Percentiles rank a stretch among this genome's conserved stretches.
phyloP scores from a whole-genome alignment of 2,888 invertebrate species.

The Amphipoea oculea region DNA sequence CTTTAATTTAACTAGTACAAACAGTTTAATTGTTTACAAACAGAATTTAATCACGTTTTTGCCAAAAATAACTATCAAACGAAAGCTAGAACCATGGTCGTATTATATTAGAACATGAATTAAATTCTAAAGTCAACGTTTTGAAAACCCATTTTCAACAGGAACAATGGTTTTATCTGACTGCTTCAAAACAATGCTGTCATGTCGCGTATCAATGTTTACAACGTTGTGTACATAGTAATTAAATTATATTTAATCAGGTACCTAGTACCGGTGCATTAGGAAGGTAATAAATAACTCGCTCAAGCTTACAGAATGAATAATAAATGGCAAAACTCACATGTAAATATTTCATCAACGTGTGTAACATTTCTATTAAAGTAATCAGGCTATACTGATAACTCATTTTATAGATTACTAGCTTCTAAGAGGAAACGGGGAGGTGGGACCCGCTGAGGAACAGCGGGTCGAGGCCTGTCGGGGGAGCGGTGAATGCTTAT shows the following conservation, averaged over 20 bases:
- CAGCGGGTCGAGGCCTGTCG: too few species aligned
- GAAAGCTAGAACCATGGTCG: background rate
- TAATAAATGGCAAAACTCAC: background rate
- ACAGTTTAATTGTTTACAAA: background rate
- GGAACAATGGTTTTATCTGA: constrained; percentile 16
- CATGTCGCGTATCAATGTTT: background rate
- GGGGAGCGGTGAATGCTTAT: too few species aligned
- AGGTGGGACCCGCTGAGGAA: too few species aligned
- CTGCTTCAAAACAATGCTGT: background rate
- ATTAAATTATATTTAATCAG: background rate
- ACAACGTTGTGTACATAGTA: background rate
- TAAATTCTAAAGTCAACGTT: constrained; percentile 16
- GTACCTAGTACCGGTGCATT: background rate
- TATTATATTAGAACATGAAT: background rate
- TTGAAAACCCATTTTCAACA: background rate
- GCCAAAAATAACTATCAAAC: background rate
- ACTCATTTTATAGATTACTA: background rate
- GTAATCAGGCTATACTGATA: background rate
- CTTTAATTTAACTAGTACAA: constrained; percentile 4
- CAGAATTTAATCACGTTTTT: constrained; percentile 6
- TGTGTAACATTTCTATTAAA: background rate
- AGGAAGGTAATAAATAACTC: background rate
- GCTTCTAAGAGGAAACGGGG: background rate
- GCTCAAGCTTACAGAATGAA: background rate
- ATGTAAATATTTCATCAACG: background rate